phyloP scores from a whole-genome alignment of 2,888 invertebrate species.

The Nomada hirtipes region DNA sequence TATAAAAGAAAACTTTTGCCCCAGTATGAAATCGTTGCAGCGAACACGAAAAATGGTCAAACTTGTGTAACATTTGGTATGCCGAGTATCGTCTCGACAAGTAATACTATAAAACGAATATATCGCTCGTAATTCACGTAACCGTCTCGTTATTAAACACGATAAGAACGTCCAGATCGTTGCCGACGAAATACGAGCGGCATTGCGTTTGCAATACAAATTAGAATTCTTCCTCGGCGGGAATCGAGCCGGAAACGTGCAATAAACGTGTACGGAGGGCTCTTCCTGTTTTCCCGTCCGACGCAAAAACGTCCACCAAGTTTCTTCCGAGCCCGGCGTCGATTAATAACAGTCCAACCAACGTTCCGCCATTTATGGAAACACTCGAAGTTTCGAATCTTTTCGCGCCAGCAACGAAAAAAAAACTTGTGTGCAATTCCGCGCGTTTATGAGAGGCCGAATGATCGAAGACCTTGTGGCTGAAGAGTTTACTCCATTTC shows the following conservation, averaged over 20 bases:
- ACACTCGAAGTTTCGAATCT: background rate
- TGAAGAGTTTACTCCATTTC: background rate
- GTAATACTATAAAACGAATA: background rate
- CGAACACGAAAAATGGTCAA: background rate
- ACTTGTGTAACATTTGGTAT: background rate
- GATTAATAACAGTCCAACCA: conserved; percentile 16
- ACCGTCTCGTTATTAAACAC: conserved; percentile 32
- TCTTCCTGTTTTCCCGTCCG: conserved; percentile 11
- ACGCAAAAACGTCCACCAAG: background rate
- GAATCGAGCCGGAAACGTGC: conserved; percentile 61
- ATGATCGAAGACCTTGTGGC: conserved; percentile 10
- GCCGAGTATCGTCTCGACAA: background rate
- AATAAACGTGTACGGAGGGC: conserved; percentile 52
- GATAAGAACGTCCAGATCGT: conserved; percentile 29
- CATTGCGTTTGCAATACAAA: conserved; percentile 30
- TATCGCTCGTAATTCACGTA: background rate
- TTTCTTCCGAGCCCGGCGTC: conserved; percentile 7
- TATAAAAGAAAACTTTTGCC: no score
- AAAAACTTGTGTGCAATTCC: background rate
- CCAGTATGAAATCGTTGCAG: no score
- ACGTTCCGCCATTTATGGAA: background rate
- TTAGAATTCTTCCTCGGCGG: conserved; percentile 51
- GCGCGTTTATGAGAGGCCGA: background rate
- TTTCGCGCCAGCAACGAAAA: background rate
- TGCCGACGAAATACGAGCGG: conserved; percentile 28